Conservation (phyloP, 2,797 vertebrate genomes). For the Darevskia mixta region DNA sequence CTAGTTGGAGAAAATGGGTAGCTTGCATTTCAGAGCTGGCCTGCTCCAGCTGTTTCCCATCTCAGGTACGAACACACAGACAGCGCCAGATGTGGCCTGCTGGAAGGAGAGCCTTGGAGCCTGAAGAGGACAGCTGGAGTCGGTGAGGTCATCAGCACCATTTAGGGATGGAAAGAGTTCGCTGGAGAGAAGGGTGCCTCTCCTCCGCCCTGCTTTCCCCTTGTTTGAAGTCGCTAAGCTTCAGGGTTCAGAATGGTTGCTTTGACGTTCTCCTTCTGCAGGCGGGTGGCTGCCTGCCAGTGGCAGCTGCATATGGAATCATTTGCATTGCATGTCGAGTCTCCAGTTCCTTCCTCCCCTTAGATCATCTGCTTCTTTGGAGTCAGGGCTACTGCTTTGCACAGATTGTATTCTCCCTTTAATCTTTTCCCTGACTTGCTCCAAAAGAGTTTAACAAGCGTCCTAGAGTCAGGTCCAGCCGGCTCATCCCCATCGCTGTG, state of each 20-base stretch:
- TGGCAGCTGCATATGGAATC: constrained; percentile 82
- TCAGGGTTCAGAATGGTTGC: constrained; percentile 79
- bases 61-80: constrained; percentile 57
- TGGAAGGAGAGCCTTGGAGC: constrained; percentile 46
- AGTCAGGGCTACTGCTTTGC: constrained; percentile 77
- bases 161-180: constrained; percentile 74
- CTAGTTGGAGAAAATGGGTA: not conserved
- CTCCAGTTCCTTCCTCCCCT: constrained; percentile 81
- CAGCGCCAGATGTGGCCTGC: constrained; percentile 69
- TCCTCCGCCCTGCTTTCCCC: constrained; percentile 69
- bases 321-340: constrained; percentile 83
- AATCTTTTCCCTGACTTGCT: constrained; percentile 78
- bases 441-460: constrained; percentile 77
- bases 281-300: constrained; percentile 83
- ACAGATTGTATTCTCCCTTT: constrained; percentile 80
- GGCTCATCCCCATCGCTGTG: constrained; percentile 72
- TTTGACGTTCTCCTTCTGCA: constrained; percentile 82
- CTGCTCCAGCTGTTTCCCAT: constrained; percentile 63
- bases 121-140: constrained; percentile 73
- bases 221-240: constrained; percentile 84
- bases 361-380: constrained; percentile 84
- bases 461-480: constrained; percentile 77
- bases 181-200: constrained; percentile 73
- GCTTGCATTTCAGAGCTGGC: constrained; percentile 35
- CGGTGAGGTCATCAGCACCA: constrained; percentile 78